Evolutionary conservation across 2,113 vertebrate genomes (phyloP).

Genomic region (Haplotaxodon microlepis): DNA sequence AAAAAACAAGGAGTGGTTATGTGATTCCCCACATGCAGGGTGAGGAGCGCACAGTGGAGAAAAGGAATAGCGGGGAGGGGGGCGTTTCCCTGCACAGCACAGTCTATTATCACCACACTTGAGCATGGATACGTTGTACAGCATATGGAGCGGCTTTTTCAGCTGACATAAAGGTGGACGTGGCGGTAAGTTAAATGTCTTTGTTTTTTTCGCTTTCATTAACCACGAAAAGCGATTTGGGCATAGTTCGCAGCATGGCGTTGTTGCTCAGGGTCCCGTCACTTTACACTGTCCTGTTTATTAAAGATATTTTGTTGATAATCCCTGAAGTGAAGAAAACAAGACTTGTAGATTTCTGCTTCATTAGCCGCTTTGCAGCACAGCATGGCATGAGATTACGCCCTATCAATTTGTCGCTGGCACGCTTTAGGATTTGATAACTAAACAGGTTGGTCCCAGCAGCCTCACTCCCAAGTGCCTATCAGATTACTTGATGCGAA

Average conservation of each 20-base stretch:
- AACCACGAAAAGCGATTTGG: neutral
- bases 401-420: neutral
- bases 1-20: slow-evolving; percentile 70
- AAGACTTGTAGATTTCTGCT: neutral
- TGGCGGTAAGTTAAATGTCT: slow-evolving; percentile 42
- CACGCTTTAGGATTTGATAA: slow-evolving; percentile 10
- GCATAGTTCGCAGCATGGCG: neutral
- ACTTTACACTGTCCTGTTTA: slow-evolving; percentile 3
- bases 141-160: slow-evolving; percentile 34
- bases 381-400: neutral
- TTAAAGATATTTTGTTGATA: neutral
- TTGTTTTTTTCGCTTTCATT: neutral
- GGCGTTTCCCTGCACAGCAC: slow-evolving; percentile 54
- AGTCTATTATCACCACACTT: slow-evolving; percentile 36
- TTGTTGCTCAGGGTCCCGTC: neutral
- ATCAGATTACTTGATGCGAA: slow-evolving; percentile 18
- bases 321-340: neutral
- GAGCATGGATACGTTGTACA: slow-evolving; percentile 47
- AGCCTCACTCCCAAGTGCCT: slow-evolving; percentile 29
- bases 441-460: slow-evolving; percentile 47
- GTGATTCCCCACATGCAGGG: slow-evolving; percentile 52
- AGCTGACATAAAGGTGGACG: slow-evolving; percentile 11
- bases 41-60: slow-evolving; percentile 48
- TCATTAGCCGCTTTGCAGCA: neutral
- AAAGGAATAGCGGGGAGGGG: slow-evolving; percentile 47